Evolutionary conservation across 2,888 invertebrate genomes (phyloP).

Genomic region (Ashinkailepas kermadecensis): DNA sequence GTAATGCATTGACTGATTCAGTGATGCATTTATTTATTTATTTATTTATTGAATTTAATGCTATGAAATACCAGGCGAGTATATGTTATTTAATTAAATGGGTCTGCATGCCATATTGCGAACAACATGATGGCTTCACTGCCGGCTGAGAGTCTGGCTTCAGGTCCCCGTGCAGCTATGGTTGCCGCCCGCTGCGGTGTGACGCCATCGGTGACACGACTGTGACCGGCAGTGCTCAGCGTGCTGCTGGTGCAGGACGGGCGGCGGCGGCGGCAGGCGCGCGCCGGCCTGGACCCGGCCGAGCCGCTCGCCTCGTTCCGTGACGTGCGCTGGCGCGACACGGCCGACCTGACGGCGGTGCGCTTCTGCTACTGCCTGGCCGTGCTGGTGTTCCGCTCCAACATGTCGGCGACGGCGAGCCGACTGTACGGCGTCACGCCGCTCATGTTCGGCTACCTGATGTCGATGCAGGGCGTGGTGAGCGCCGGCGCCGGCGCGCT

Average conservation of each 20-base stretch:
- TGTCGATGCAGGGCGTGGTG: conserved; percentile 39
- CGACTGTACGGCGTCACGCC: conserved; percentile 38
- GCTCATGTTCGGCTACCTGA: conserved; percentile 40
- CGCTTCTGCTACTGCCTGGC: conserved; percentile 41
- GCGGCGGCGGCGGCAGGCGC: not conserved
- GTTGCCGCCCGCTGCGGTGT: too few relatives aligned
- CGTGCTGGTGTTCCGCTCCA: conserved; percentile 40
- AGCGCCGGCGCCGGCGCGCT: conserved; percentile 39
- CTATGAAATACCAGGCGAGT: too few relatives aligned
- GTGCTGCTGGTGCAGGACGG: not conserved
- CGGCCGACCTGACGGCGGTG: conserved; percentile 41
- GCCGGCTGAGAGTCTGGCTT: too few relatives aligned
- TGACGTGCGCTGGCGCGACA: conserved; percentile 37
- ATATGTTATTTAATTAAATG: too few relatives aligned
- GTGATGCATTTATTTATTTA: too few relatives aligned
- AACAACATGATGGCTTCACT: too few relatives aligned
- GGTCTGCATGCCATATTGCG: too few relatives aligned
- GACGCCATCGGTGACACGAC: too few relatives aligned
- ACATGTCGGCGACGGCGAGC: conserved; percentile 38
- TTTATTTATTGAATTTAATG: too few relatives aligned
- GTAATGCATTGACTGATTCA: too few relatives aligned
- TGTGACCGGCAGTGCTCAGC: not conserved
- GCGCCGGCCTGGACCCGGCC: not conserved
- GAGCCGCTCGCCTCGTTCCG: conserved; percentile 35
- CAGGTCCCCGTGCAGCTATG: too few relatives aligned